Conservation (phyloP, 2,888 invertebrate species). For the Tyria jacobaeae region DNA sequence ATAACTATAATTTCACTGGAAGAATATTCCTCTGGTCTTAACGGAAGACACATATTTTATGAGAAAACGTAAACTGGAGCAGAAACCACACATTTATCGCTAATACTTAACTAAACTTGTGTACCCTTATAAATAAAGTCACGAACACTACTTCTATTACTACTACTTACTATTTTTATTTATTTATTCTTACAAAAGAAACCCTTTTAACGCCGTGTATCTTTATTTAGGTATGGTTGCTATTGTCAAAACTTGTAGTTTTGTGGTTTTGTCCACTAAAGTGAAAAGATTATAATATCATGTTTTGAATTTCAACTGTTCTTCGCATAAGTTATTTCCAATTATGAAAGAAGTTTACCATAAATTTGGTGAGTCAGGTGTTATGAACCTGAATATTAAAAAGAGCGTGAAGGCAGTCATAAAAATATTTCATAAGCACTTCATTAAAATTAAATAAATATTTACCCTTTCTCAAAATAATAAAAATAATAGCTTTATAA, state of each 20-base stretch:
- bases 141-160: conserved; percentile 34
- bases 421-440: conserved; percentile 9
- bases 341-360: no score
- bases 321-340: no score
- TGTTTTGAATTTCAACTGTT: no score
- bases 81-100: conserved; percentile 9
- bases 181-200: conserved; percentile 32
- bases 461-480: not conserved
- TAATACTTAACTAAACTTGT: conserved; percentile 35
- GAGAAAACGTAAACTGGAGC: not conserved
- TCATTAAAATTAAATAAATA: not conserved
- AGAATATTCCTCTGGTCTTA: not conserved
- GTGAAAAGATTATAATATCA: not conserved
- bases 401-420: conserved; percentile 14
- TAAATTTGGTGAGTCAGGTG: not conserved
- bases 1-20: not conserved
- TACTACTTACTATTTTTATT: conserved; percentile 29
- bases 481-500: conserved; percentile 9
- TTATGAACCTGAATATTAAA: conserved; percentile 6
- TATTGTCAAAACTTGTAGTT: conserved; percentile 3
- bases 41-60: conserved; percentile 13
- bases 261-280: no score
- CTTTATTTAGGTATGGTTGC: conserved; percentile 17
- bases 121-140: conserved; percentile 35
- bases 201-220: conserved; percentile 19